Conservation (phyloP, 2,888 invertebrate genomes). For the Gasteruption jaculator region DNA sequence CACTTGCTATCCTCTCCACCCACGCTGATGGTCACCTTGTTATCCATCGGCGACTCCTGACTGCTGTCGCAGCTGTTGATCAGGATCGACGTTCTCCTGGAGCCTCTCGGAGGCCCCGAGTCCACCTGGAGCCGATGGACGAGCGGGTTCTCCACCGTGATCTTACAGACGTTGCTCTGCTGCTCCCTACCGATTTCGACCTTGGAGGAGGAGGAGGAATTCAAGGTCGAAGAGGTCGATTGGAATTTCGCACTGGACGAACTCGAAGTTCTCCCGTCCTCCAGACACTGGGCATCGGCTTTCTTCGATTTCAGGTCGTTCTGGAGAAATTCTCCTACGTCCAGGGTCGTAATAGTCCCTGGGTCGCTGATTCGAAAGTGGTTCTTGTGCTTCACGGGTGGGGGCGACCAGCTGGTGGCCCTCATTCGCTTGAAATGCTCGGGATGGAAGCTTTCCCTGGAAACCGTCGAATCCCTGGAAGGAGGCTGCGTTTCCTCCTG, state of each 20-base stretch:
- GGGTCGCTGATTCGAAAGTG: conserved; percentile 25
- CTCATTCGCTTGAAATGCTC: conserved; percentile 44
- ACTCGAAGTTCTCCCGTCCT: conserved; percentile 9
- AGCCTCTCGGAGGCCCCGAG: conserved; percentile 52
- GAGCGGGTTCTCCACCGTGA: conserved; percentile 41
- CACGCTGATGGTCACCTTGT: conserved; percentile 54
- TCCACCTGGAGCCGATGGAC: conserved; percentile 47
- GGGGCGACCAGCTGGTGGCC: conserved; percentile 48
- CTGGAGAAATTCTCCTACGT: conserved; percentile 2
- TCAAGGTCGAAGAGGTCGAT: conserved; percentile 20
- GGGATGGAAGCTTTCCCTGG: too few species aligned
- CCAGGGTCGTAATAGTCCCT: conserved; percentile 16
- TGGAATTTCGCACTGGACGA: too few species aligned
- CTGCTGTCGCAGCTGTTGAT: conserved; percentile 37
- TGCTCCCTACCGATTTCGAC: conserved; percentile 30
- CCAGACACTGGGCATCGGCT: conserved; percentile 1
- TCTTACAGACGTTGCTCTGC: conserved; percentile 44
- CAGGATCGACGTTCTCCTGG: conserved; percentile 64
- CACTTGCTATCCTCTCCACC: conserved; percentile 47
- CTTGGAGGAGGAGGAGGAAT: conserved; percentile 23
- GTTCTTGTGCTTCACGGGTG: conserved; percentile 38
- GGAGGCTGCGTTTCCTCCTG: too few species aligned
- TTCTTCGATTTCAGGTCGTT: neutral
- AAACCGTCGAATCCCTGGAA: too few species aligned
- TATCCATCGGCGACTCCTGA: conserved; percentile 40